Evolutionary conservation across 2,113 vertebrate species (phyloP), one percentile per base, ranked within the genome.

Genomic region (Sarotherodon lohbergeri): DNA sequence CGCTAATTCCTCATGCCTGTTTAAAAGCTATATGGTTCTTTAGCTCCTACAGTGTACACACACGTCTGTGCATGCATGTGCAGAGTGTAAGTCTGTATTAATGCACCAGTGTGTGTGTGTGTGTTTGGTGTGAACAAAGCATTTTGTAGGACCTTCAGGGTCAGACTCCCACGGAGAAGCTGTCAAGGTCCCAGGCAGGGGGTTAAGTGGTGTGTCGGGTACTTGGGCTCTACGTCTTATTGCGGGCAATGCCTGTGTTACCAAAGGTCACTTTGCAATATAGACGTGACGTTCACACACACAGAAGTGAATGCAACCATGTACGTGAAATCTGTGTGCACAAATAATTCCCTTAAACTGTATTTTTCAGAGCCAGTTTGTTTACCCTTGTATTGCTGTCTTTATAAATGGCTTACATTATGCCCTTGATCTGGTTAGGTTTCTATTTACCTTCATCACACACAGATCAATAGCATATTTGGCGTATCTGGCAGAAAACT

Each of bases 181-280:
- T 95, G 95, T 95, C 95, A 96, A 94, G 94, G 94, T 95, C 89
- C 89, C 87, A 91, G 86, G 94, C 87, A 76, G 93, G 93, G 94
- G 93, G 94, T 93, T 95, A 95, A 95, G 94, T 95, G 90, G 89
- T 90, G 90, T 91, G 91, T 89, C 90, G 57, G 82, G 80, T 87
- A 83, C 90, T 90, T 17, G 86, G 87, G 84, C 90, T 84, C 46
- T 81, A 79, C 85, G 89, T 90, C 92, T 94, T 92, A 86, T 87
- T 90, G 91, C 81, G 82, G 86, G 78, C 90, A 88, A 88, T 88
- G 90, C 88, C 84, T 87, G 84, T 29, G 32, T 94, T 92, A 55
- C 80, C 50, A 93, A 88, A 93, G 93, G 94, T 91, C 91, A 92
- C 61, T 50, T 24, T 91, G 82, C 92, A 93, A 93, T 91, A 93